A percentile compares a stretch with the other conserved stretches of the same genome.
phyloP scores from a whole-genome alignment of 2,113 vertebrate genomes.

The Atrichornis clamosus region DNA sequence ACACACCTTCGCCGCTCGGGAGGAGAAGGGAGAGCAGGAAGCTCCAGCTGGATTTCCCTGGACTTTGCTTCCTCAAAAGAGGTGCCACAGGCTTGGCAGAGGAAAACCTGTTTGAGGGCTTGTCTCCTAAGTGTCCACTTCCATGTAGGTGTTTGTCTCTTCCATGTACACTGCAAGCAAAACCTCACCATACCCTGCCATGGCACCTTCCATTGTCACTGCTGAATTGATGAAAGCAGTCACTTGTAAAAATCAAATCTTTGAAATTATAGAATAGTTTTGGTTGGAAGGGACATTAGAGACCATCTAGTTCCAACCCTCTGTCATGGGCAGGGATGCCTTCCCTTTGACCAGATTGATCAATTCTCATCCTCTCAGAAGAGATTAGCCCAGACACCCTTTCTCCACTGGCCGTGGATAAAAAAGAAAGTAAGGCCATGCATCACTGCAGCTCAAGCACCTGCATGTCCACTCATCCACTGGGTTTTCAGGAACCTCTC shows the following conservation, averaged over 20 bases:
- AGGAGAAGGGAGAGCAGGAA: background rate
- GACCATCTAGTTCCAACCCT: background rate
- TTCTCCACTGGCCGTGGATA: background rate
- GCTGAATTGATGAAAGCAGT: fast-evolving
- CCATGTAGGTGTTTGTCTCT: background rate
- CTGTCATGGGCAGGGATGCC: background rate
- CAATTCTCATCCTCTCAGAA: background rate
- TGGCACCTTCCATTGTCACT: fast-evolving
- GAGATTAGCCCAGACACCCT: background rate
- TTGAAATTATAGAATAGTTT: background rate
- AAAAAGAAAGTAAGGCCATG: background rate
- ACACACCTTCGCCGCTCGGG: fast-evolving
- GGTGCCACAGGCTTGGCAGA: background rate
- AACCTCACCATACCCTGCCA: fast-evolving
- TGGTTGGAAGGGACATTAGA: background rate
- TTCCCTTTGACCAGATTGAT: background rate
- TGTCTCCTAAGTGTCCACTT: background rate
- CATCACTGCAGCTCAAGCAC: fast-evolving
- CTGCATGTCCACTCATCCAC: background rate
- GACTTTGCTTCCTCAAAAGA: background rate
- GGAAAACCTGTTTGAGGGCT: background rate
- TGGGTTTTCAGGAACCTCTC: background rate
- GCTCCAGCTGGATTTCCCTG: background rate
- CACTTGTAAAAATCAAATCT: background rate
- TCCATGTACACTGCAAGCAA: fast-evolving